Percentiles rank a stretch among this genome's conserved stretches.
phyloP scores from a whole-genome alignment of 1,140 invertebrate genomes.

The Limonius californicus region DNA sequence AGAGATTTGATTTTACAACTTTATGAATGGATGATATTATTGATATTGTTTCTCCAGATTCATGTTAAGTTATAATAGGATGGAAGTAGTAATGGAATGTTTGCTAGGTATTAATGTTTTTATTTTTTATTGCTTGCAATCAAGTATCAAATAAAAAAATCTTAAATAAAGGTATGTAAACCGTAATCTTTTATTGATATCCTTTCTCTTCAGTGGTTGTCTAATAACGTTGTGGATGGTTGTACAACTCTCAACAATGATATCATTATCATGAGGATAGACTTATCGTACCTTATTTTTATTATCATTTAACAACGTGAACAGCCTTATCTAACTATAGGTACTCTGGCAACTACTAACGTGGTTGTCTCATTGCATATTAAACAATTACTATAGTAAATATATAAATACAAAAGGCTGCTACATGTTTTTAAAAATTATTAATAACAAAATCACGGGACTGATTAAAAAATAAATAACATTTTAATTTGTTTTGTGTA shows the following conservation, averaged over 20 bases:
- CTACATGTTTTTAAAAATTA: constrained; percentile 23
- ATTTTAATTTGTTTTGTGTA: too few relatives aligned
- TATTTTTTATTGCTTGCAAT: too few relatives aligned
- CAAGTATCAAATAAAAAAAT: too few relatives aligned
- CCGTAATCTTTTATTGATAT: constrained; percentile 5
- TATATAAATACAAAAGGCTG: constrained; percentile 46
- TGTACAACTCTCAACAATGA: background rate
- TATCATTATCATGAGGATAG: too few relatives aligned
- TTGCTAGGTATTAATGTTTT: too few relatives aligned
- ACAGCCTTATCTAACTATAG: constrained; percentile 48
- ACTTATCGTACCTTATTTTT: constrained; percentile 21
- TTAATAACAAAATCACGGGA: constrained; percentile 11
- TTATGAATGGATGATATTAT: too few relatives aligned
- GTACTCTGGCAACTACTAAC: constrained; percentile 47
- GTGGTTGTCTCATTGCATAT: constrained; percentile 39
- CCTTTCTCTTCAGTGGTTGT: background rate
- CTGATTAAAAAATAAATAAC: too few relatives aligned
- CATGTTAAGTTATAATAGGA: too few relatives aligned
- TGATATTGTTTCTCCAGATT: too few relatives aligned
- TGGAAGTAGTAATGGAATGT: too few relatives aligned
- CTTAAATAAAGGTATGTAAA: background rate
- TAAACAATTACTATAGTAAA: constrained; percentile 37
- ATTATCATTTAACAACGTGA: constrained; percentile 49
- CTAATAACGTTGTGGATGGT: constrained; percentile 8
- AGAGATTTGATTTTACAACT: too few relatives aligned